Evolutionary conservation across 2,797 vertebrate species (phyloP), one percentile per base, ranked within the genome.

Genomic region (Lates japonicus): DNA sequence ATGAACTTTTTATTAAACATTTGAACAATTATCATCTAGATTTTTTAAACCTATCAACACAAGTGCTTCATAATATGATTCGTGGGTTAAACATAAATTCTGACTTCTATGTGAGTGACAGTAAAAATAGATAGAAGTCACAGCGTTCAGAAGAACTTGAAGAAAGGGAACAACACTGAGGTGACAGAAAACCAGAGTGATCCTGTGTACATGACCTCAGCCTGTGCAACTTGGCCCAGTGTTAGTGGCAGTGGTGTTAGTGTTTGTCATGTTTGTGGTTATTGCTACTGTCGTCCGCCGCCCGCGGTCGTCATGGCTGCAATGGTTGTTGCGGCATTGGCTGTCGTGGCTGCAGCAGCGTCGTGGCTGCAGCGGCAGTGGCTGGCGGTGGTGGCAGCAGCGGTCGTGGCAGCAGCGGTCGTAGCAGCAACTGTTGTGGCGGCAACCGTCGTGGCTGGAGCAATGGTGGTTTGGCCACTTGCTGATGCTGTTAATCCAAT

Each of bases 11-110:
- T 70, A 86, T 66, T 62, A 31, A 65, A 39, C 44, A 78, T 46
- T 48, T 44, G 4, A 63, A 67, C 41, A 70, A 77, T 57, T 8
- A 39, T 90, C 87, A 87, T 84, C 41, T 77, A 77, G 76, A 73
- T 70, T 68, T 74, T 41, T 35, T 13, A 31, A 82, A 66, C 46
- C 82, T 39, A 70, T 90, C 88, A 87, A 75, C 78, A 69, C 0
- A 2, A n/a, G 73, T 66, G 52, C 44, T 51, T 71, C 46, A 19
- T 14, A 33, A 55, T 7, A 55, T 41, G 29, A 58, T 58, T 70
- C 33, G 42, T 11, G 7, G 8, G 5, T 42, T 41, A 16, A 73
- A 64, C 60, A 70, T 83, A 70, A 70, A 75, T 68, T 14, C 68
- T 1, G 69, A n/a, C n/a, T 20, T 20, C 3, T 4, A 12, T 49